Conservation (phyloP, 2,888 invertebrate species). For the Drosophila nigritarsus region DNA sequence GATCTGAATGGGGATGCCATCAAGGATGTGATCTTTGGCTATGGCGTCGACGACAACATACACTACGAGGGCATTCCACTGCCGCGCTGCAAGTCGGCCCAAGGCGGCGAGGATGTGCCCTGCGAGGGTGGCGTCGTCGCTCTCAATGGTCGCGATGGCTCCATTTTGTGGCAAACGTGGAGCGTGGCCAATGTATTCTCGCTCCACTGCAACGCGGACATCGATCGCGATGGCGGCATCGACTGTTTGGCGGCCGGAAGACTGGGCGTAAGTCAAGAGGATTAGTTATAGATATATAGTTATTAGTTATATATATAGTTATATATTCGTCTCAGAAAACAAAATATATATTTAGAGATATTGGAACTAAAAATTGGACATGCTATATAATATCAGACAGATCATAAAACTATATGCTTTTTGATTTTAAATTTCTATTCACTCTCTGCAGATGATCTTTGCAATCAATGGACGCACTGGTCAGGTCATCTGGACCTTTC, state of each 20-base stretch:
- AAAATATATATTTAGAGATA: background rate
- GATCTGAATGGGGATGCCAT: slow-evolving; percentile 90
- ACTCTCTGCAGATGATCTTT: slow-evolving; percentile 86
- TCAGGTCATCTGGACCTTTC: slow-evolving; percentile 87
- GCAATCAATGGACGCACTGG: slow-evolving; percentile 90
- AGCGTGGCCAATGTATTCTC: slow-evolving; percentile 90
- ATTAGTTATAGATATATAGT: background rate
- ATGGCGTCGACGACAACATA: slow-evolving; percentile 87
- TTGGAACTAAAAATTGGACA: background rate
- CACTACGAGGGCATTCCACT: slow-evolving; percentile 87
- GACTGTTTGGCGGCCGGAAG: slow-evolving; percentile 92
- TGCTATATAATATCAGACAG: background rate
- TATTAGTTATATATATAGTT: background rate
- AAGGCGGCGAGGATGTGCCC: slow-evolving; percentile 87
- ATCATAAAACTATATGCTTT: background rate
- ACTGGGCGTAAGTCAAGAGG: slow-evolving; percentile 87
- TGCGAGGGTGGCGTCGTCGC: slow-evolving; percentile 92
- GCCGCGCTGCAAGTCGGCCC: slow-evolving; percentile 87
- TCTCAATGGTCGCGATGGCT: slow-evolving; percentile 90
- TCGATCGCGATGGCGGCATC: slow-evolving; percentile 88
- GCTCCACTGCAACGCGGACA: slow-evolving; percentile 89
- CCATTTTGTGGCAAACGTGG: slow-evolving; percentile 91
- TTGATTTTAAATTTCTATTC: background rate
- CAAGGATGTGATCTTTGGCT: slow-evolving; percentile 91
- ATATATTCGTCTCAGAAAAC: background rate